These are phyloP conservation scores for Thermophis baileyi DNA, from an alignment of 2,113 vertebrate genomes.

Conservation along the genomic window DNA sequence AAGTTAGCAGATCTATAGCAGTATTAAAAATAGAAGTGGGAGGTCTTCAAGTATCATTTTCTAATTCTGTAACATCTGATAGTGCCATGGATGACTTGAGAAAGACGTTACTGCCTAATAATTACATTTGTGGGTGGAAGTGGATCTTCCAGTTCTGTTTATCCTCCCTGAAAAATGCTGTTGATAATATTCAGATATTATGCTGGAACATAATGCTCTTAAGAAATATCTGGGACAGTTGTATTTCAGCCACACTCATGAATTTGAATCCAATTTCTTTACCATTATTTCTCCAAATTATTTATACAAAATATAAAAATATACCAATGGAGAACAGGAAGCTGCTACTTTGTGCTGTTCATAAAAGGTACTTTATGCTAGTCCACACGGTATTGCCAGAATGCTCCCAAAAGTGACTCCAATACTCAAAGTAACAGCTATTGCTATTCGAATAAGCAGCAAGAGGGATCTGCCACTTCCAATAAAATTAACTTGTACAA, in stretches of 20 bases:
- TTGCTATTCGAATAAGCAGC: slow-evolving; percentile 53
- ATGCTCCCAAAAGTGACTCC: slow-evolving; percentile 41
- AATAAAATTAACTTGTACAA: slow-evolving; percentile 58
- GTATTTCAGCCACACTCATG: not conserved
- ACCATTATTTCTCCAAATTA: not conserved
- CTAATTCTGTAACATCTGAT: not conserved
- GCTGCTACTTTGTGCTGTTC: slow-evolving; percentile 45
- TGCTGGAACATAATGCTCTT: not conserved
- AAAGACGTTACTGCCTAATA: not conserved
- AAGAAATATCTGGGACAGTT: not conserved
- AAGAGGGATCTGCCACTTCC: slow-evolving; percentile 64
- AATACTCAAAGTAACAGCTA: slow-evolving; percentile 36
- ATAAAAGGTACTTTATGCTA: slow-evolving; percentile 57
- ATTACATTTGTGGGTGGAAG: not conserved
- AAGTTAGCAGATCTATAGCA: not conserved
- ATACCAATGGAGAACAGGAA: slow-evolving; percentile 20
- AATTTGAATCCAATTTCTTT: not conserved
- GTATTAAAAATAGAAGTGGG: not conserved
- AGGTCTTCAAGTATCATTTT: not conserved
- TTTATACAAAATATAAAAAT: slow-evolving; percentile 15
- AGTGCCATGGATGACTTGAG: not conserved
- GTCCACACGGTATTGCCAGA: slow-evolving; percentile 31
- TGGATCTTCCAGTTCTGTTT: not conserved
- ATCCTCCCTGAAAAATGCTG: not conserved
- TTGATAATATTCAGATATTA: not conserved